Evolutionary conservation across 92 coral and sea anemone species (phyloP).

Genomic region (Zoanthus gigantus): DNA sequence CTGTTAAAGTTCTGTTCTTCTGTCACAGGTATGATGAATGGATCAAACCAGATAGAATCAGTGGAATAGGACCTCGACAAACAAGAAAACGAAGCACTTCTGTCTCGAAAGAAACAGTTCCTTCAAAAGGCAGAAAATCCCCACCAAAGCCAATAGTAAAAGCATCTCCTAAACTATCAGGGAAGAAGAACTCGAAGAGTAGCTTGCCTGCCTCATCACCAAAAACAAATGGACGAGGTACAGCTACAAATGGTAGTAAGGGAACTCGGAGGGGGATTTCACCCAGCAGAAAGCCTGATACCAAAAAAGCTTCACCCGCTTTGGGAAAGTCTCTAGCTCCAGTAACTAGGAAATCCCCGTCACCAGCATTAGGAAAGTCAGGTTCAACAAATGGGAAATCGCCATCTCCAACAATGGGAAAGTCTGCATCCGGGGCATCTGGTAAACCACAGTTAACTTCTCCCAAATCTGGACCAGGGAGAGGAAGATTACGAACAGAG

Average conservation of each 20-base stretch:
- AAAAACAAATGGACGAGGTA: slow-evolving; percentile 53
- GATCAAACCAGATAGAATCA: slow-evolving; percentile 92
- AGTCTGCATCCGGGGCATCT: slow-evolving; percentile 16
- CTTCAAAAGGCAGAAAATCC: slow-evolving; percentile 55
- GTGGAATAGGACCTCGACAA: slow-evolving; percentile 80
- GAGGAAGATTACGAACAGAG: slow-evolving; percentile 78
- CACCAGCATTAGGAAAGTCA: slow-evolving; percentile 46
- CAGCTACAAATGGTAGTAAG: slow-evolving; percentile 71
- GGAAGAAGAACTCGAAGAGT: slow-evolving; percentile 70
- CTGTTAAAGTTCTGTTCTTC: background rate
- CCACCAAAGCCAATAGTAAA: slow-evolving; percentile 85
- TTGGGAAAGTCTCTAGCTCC: slow-evolving; percentile 29
- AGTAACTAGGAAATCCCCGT: slow-evolving; percentile 31
- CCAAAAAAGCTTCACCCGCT: slow-evolving; percentile 45
- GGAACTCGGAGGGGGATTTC: slow-evolving; percentile 67
- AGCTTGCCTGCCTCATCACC: slow-evolving; percentile 54
- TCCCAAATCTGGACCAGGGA: slow-evolving; percentile 60
- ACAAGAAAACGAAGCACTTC: slow-evolving; percentile 79
- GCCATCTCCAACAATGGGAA: slow-evolving; percentile 42
- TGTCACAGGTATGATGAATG: slow-evolving; percentile 92
- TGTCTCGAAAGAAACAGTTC: slow-evolving; percentile 54
- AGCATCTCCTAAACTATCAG: slow-evolving; percentile 68
- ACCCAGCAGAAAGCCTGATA: slow-evolving; percentile 62
- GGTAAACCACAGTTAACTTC: slow-evolving; percentile 25
- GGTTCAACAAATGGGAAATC: slow-evolving; percentile 23